phyloP scores from a whole-genome alignment of 2,113 vertebrate species.

The Columbina picui region DNA sequence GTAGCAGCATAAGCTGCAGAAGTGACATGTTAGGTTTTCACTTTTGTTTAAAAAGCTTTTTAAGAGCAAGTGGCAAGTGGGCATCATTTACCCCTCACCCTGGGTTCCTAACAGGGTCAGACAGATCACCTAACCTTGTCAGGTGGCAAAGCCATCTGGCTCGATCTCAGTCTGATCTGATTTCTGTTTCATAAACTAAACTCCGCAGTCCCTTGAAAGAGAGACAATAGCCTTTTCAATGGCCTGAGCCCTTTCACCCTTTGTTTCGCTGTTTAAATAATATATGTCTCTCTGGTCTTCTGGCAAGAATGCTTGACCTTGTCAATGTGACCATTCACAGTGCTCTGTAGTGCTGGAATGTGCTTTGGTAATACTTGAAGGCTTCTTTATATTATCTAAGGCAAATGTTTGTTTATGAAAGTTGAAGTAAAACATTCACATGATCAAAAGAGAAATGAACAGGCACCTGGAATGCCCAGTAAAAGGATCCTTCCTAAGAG shows the following conservation, averaged over 20 bases:
- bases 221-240: neutral
- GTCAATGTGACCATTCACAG: neutral
- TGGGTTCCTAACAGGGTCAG: conserved; percentile 13
- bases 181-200: conserved; percentile 43
- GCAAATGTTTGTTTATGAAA: conserved; percentile 63
- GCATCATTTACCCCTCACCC: neutral
- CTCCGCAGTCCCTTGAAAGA: neutral
- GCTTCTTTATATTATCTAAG: conserved; percentile 27
- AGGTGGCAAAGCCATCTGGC: neutral
- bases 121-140: neutral
- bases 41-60: neutral
- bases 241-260: neutral
- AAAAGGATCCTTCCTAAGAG: neutral
- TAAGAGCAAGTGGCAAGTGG: neutral
- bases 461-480: neutral
- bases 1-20: neutral
- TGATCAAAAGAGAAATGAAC: conserved; percentile 29
- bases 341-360: neutral
- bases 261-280: neutral
- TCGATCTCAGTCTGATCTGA: neutral
- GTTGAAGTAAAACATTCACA: conserved; percentile 43
- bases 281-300: neutral
- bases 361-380: neutral
- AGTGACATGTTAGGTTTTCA: too few species aligned
- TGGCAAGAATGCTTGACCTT: neutral